These are phyloP conservation scores for Myrmecobius fasciatus DNA, from an alignment of 2,113 vertebrate genomes.

Conservation along the genomic window DNA sequence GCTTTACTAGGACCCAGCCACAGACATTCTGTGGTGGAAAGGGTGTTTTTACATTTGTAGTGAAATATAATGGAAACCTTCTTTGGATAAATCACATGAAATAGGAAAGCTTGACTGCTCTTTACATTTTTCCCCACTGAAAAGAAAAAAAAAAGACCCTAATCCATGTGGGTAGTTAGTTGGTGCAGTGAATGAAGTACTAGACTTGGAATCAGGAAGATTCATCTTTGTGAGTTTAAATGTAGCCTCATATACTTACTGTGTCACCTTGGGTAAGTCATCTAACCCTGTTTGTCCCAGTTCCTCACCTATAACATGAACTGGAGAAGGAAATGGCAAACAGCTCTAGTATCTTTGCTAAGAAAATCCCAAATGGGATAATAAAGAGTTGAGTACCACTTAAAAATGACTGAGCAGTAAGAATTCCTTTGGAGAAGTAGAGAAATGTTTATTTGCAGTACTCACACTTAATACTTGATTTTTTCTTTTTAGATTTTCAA, in stretches of 20 bases:
- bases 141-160: not conserved
- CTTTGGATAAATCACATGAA: not conserved
- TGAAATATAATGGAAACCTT: not conserved
- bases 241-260: not conserved
- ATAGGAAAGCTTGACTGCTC: conserved; percentile 1
- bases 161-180: not conserved
- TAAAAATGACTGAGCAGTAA: not conserved
- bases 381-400: not conserved
- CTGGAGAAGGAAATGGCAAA: not conserved
- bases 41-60: not conserved
- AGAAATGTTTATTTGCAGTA: not conserved
- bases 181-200: not conserved
- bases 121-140: not conserved
- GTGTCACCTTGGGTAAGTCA: not conserved
- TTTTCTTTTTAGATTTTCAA: not conserved
- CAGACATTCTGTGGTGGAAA: not conserved
- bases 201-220: not conserved
- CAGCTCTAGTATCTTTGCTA: not conserved
- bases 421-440: not conserved
- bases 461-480: conserved; percentile 7
- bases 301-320: not conserved
- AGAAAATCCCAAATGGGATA: not conserved
- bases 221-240: not conserved
- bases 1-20: not conserved
- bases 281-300: not conserved